phyloP scores from a whole-genome alignment of 2,888 invertebrate species.

The Luffia ferchaultella region DNA sequence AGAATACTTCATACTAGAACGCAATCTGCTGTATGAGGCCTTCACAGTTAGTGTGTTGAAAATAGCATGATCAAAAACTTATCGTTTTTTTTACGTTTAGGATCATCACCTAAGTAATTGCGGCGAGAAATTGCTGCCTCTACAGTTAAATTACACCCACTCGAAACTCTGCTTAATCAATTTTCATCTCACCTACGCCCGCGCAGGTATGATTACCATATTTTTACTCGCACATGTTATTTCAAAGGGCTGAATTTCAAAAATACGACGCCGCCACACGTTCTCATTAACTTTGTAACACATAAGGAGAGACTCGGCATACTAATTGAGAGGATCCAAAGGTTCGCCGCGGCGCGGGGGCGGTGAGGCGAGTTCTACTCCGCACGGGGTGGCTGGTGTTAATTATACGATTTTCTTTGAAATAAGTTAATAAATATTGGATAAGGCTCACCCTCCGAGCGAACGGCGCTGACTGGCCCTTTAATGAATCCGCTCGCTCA shows the following conservation, averaged over 20 bases:
- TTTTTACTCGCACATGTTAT: slow-evolving; percentile 43
- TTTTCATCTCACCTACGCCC: slow-evolving; percentile 5
- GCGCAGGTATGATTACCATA: slow-evolving; percentile 45
- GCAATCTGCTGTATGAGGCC: too few species aligned
- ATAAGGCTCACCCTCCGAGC: slow-evolving; percentile 44
- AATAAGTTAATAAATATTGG: slow-evolving; percentile 66
- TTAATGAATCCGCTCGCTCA: slow-evolving; percentile 33
- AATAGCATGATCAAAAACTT: too few species aligned
- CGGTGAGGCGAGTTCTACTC: slow-evolving; percentile 9
- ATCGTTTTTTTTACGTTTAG: too few species aligned
- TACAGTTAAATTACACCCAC: background rate
- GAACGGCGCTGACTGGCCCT: slow-evolving; percentile 23
- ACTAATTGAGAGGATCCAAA: slow-evolving; percentile 40
- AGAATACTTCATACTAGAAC: too few species aligned
- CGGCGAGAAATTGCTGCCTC: background rate
- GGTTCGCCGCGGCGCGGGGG: slow-evolving; percentile 26
- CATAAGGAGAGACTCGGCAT: slow-evolving; percentile 52
- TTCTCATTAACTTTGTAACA: slow-evolving; percentile 60
- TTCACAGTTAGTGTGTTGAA: too few species aligned
- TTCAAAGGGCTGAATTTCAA: slow-evolving; percentile 56
- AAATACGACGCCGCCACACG: slow-evolving; percentile 46
- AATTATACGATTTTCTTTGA: slow-evolving; percentile 66
- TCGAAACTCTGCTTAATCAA: slow-evolving; percentile 9
- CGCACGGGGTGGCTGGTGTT: slow-evolving; percentile 31
- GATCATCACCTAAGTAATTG: background rate